Evolutionary conservation across 2,888 invertebrate species (phyloP), one percentile per base, ranked within the genome.

Genomic region (Catocala nupta): DNA sequence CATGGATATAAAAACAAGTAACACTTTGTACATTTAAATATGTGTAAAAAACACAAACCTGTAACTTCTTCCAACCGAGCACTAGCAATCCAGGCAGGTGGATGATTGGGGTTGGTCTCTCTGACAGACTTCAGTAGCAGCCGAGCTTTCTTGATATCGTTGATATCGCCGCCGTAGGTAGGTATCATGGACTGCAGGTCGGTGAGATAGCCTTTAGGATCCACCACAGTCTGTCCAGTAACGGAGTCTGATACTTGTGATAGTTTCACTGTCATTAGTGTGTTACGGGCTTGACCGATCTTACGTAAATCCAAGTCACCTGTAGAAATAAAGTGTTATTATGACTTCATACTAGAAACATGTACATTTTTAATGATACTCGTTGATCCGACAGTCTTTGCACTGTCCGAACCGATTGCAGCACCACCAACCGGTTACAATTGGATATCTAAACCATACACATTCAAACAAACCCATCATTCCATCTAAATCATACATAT

Each of bases 121-220:
- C 99, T 95, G 0, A 99, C 99, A 55, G 99, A 99, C 87, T 99
- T 99, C 47, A 99, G 90, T 47, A 99, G 90, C 59, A 99, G 91
- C 61, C 99, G 95, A 0, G 99, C 99, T 87, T 99, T 99, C 88
- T 99, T 99, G 11, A 99, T 99, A 83, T 99, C 99, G 88, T 98
- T 98, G 48, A 99, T 99, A 86, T 99, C 99, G 3, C 99, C 99
- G 0, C 99, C 99, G 83, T 99, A 99, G 0, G 98, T 98, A 0
- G 99, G 99, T 81, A 99, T 98, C 99, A 99, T 99, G 25, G 99
- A 99, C 86, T 99, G 99, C 53, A 99, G 94, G 90, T 99, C 99
- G 0, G 99, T 99, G n/a, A 99, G 95, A 87, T 99, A 99, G 1
- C 99, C 99, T 90, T 99, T 99, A 0, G 99, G 99, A 93, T 99